Evolutionary conservation across 2,888 invertebrate genomes (phyloP).

Genomic region (Odontocolon sp.): DNA sequence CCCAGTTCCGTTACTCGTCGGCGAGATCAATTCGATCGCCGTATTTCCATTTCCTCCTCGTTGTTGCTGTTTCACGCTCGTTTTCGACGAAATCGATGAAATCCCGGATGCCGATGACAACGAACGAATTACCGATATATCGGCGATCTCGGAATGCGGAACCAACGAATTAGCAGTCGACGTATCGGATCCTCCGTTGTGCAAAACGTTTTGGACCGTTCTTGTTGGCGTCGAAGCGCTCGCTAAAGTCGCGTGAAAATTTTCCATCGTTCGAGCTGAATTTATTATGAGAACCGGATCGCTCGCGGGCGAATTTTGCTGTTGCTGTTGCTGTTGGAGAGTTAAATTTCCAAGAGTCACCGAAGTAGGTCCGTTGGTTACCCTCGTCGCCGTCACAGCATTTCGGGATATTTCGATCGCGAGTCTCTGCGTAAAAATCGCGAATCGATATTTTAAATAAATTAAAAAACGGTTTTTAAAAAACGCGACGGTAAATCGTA

Average conservation of each 20-base stretch:
- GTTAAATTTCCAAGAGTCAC: constrained; percentile 30
- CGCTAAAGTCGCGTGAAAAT: constrained; percentile 48
- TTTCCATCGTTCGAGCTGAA: constrained; percentile 67
- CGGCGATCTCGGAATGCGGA: constrained; percentile 70
- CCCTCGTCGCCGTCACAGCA: constrained; percentile 83
- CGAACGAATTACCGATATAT: constrained; percentile 67
- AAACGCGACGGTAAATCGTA: too few species aligned
- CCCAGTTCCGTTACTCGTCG: constrained; percentile 44
- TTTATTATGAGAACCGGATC: constrained; percentile 65
- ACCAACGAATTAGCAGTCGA: constrained; percentile 66
- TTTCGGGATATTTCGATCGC: constrained; percentile 87
- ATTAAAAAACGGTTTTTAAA: too few species aligned
- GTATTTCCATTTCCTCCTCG: not conserved
- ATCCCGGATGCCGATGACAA: constrained; percentile 70
- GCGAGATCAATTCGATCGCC: constrained; percentile 25
- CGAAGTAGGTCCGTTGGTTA: constrained; percentile 62
- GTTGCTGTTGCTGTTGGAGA: constrained; percentile 62
- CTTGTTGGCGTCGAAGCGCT: constrained; percentile 55
- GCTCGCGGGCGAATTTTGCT: constrained; percentile 59
- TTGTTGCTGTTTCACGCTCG: constrained; percentile 67
- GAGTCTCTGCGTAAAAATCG: constrained; percentile 83
- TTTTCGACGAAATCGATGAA: constrained; percentile 71
- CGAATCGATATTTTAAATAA: too few species aligned
- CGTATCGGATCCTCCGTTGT: constrained; percentile 50
- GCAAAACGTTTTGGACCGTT: constrained; percentile 64